Evolutionary conservation across 2,888 invertebrate species (phyloP).

Genomic region (Meloe dianella): DNA sequence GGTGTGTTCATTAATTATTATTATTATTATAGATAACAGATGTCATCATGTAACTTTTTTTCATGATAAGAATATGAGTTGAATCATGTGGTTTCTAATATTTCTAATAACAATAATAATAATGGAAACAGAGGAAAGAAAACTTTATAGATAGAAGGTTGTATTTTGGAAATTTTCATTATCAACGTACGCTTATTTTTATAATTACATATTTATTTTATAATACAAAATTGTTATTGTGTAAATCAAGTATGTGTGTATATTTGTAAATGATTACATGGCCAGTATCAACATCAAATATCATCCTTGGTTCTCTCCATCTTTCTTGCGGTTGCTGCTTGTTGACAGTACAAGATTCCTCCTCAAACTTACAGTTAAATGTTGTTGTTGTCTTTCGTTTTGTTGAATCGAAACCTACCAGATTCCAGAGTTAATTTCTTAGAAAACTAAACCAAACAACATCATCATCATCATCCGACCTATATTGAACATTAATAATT

Average conservation of each 20-base stretch:
- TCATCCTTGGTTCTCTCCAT: neutral
- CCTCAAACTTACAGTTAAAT: constrained; percentile 10
- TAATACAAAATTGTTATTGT: neutral
- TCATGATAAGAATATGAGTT: neutral
- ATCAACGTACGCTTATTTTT: too few species aligned
- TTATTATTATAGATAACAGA: neutral
- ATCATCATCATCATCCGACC: too few species aligned
- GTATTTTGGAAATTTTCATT: too few species aligned
- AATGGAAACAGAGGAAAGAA: too few species aligned
- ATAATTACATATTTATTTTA: neutral
- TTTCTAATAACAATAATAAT: neutral
- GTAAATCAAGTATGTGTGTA: neutral
- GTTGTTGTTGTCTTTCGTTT: too few species aligned
- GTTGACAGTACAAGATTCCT: constrained; percentile 32
- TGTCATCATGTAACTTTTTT: neutral
- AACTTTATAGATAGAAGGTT: too few species aligned
- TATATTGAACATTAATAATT: too few species aligned
- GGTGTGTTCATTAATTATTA: neutral
- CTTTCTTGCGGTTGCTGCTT: neutral
- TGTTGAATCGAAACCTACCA: too few species aligned
- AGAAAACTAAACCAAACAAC: too few species aligned
- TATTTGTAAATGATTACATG: neutral
- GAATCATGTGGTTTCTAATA: constrained; percentile 1
- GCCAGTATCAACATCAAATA: constrained; percentile 10
- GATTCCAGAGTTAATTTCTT: constrained; percentile 50